Percentiles rank a stretch among this genome's conserved stretches.
phyloP scores from a whole-genome alignment of 92 coral and sea anemone genomes.

The Epizoanthus ramosus region DNA sequence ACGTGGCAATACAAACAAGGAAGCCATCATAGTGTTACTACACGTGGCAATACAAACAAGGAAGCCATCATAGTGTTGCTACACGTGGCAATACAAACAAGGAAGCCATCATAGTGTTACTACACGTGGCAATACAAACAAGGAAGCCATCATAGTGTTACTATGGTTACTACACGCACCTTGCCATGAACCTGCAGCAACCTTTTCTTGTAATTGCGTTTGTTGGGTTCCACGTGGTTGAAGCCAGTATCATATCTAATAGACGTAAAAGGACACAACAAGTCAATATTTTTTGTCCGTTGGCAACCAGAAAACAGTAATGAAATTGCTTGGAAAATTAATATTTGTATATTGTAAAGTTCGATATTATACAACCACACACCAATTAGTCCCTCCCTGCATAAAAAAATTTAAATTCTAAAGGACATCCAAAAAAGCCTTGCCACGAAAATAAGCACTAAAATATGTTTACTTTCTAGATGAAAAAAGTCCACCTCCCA shows the following conservation, averaged over 20 bases:
- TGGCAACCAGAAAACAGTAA: too few relatives aligned
- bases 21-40: neutral
- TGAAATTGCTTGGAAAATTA: too few relatives aligned
- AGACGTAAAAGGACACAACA: neutral
- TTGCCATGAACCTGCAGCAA: conserved; percentile 70
- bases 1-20: neutral
- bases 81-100: neutral
- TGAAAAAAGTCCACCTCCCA: too few relatives aligned
- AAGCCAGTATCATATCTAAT: conserved; percentile 68
- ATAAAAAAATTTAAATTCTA: too few relatives aligned
- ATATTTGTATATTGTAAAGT: too few relatives aligned
- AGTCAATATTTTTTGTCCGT: too few relatives aligned
- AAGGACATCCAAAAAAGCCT: too few relatives aligned
- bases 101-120: neutral
- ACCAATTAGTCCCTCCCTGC: too few relatives aligned
- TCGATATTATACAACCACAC: too few relatives aligned
- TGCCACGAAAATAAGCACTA: too few relatives aligned
- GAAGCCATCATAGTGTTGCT: neutral
- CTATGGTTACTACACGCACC: conserved; percentile 22
- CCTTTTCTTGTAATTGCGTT: conserved; percentile 65
- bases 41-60: neutral
- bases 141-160: neutral
- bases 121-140: neutral
- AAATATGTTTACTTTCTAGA: too few relatives aligned
- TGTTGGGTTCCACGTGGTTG: conserved; percentile 63